phyloP scores from a whole-genome alignment of 2,797 vertebrate species.

The Coccyzus lansbergi region DNA sequence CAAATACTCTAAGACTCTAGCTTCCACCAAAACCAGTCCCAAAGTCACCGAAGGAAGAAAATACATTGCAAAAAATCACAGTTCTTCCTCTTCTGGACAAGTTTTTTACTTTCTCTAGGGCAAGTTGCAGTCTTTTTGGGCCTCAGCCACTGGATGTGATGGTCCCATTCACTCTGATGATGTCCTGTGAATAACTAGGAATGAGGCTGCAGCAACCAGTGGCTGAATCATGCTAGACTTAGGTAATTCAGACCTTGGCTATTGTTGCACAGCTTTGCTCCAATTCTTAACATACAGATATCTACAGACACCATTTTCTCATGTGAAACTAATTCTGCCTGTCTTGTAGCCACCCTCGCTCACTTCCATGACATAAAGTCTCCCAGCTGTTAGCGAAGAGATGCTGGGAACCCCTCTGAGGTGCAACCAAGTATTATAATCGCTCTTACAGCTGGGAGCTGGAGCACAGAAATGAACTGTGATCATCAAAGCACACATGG shows the following conservation, averaged over 20 bases:
- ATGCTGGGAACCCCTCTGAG: slow-evolving; percentile 14
- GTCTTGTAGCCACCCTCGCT: background rate
- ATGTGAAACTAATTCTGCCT: background rate
- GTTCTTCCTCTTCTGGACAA: background rate
- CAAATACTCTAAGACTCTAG: background rate
- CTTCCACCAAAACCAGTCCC: background rate
- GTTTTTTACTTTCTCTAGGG: background rate
- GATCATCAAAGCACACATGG: background rate
- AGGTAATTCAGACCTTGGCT: background rate
- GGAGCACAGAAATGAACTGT: background rate
- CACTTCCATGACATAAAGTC: background rate
- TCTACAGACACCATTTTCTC: background rate
- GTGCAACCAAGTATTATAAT: background rate
- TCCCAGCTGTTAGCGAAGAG: background rate
- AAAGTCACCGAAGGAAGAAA: background rate
- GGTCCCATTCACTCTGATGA: background rate
- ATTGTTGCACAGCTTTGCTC: background rate
- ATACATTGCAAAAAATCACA: background rate
- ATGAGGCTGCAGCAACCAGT: background rate
- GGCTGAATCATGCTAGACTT: background rate
- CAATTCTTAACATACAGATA: background rate
- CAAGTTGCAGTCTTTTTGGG: background rate
- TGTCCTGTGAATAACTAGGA: fast-evolving
- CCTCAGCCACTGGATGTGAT: fast-evolving
- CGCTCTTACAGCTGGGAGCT: slow-evolving; percentile 22